These are phyloP conservation scores for Aphis craccivora DNA, from an alignment of 1,140 invertebrate species.

Conservation along the genomic window DNA sequence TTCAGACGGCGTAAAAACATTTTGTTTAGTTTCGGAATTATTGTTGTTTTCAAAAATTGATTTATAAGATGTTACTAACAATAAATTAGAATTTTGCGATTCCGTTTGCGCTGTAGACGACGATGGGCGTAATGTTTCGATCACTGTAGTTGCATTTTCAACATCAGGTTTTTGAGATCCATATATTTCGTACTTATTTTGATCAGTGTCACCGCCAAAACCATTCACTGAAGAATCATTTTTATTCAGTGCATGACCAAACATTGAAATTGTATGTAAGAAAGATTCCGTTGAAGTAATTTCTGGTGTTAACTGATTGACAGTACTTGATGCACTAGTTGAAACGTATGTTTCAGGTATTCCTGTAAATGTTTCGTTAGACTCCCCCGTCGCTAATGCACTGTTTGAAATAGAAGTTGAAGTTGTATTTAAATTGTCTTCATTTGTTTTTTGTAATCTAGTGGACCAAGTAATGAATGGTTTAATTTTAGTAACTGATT, in stretches of 20 bases:
- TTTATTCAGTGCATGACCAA: not conserved
- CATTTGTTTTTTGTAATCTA: conserved; percentile 59
- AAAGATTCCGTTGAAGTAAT: conserved; percentile 25
- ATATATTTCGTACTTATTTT: conserved; percentile 54
- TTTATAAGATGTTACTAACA: conserved; percentile 49
- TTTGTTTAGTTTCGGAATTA: not conserved
- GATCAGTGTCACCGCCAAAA: conserved; percentile 43
- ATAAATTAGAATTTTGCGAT: conserved; percentile 38
- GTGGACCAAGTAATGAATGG: conserved; percentile 60
- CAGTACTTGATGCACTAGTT: not conserved
- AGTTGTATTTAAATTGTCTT: conserved; percentile 33
- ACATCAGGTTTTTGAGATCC: conserved; percentile 47
- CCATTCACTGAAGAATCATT: not conserved
- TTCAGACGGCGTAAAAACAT: not conserved
- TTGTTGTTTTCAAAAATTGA: conserved; percentile 49
- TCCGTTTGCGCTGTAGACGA: conserved; percentile 34
- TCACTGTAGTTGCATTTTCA: conserved; percentile 43
- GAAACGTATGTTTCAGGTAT: not conserved
- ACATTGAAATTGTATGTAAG: not conserved
- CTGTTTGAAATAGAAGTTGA: not conserved
- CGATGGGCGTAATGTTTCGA: conserved; percentile 48
- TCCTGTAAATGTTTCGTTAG: not conserved
- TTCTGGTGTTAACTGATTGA: not conserved
- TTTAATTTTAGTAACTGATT: conserved; percentile 58
- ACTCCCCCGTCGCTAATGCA: not conserved